Evolutionary conservation across 2,113 vertebrate genomes (phyloP).

Genomic region (Atrichornis clamosus): DNA sequence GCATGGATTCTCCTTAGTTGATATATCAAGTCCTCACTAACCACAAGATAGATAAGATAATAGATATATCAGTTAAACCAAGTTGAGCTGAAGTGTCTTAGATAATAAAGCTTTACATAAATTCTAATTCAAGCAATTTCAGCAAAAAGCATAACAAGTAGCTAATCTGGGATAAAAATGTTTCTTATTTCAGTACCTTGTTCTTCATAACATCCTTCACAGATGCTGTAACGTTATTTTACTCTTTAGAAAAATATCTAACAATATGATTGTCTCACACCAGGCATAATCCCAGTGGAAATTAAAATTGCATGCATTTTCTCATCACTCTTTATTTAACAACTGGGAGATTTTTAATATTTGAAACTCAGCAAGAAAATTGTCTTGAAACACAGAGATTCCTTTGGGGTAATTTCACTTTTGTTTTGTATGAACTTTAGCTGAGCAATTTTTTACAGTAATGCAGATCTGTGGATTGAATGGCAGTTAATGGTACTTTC

Average conservation of each 20-base stretch:
- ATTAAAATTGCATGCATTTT: conserved; percentile 64
- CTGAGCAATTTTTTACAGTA: neutral
- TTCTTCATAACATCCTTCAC: conserved; percentile 20
- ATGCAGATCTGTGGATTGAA: neutral
- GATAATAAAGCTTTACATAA: conserved; percentile 13
- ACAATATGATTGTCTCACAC: conserved; percentile 54
- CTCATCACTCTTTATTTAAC: conserved; percentile 67
- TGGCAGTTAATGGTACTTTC: neutral
- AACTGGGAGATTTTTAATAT: conserved; percentile 62
- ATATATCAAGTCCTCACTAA: neutral
- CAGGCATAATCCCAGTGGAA: conserved; percentile 60
- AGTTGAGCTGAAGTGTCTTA: neutral
- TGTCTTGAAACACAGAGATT: conserved; percentile 57
- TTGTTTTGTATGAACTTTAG: conserved; percentile 41
- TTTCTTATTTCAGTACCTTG: conserved; percentile 15
- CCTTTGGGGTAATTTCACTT: conserved; percentile 59
- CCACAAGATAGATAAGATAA: neutral
- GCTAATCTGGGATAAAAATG: conserved; percentile 5
- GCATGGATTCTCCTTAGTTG: neutral
- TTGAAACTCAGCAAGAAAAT: conserved; percentile 58
- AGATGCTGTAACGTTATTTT: conserved; percentile 18
- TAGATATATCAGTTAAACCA: conserved; percentile 12
- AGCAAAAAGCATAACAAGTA: conserved; percentile 21
- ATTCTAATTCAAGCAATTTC: conserved; percentile 18
- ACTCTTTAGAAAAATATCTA: conserved; percentile 50